These are phyloP conservation scores for Microcebus ravelobensis DNA, from an alignment of 2,113 vertebrate species.

Conservation along the genomic window DNA sequence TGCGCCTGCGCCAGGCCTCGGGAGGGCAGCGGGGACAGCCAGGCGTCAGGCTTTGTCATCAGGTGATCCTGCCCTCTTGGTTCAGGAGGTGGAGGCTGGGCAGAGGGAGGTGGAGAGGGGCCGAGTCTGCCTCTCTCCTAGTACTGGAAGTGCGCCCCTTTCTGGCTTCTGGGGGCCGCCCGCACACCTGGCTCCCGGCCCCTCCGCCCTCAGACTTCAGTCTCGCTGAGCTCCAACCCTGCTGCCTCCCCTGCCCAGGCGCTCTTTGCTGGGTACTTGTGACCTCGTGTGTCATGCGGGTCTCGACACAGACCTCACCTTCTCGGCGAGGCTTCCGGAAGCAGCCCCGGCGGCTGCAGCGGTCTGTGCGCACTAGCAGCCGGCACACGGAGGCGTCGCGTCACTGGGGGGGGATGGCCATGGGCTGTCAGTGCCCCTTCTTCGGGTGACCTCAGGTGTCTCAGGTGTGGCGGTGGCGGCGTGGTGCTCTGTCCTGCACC, in stretches of 20 bases:
- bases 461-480: rapidly evolving
- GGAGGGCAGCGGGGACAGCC: neutral
- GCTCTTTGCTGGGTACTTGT: rapidly evolving
- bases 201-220: neutral
- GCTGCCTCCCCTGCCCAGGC: neutral
- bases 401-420: neutral
- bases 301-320: rapidly evolving
- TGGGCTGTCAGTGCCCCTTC: rapidly evolving
- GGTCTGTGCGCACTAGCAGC: rapidly evolving
- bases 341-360: neutral
- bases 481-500: rapidly evolving
- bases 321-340: no score
- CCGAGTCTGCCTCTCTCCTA: neutral
- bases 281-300: rapidly evolving
- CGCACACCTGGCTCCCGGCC: neutral
- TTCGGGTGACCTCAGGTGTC: neutral
- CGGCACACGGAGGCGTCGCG: rapidly evolving
- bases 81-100: neutral
- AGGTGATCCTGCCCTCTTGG: neutral
- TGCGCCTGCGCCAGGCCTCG: neutral
- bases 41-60: neutral
- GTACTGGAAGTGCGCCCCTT: neutral
- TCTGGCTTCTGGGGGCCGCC: neutral
- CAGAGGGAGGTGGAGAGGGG: neutral
- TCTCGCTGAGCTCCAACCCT: neutral